These are phyloP conservation scores for Clarias laeviceps DNA, from an alignment of 2,797 vertebrate species.

Conservation along the genomic window DNA sequence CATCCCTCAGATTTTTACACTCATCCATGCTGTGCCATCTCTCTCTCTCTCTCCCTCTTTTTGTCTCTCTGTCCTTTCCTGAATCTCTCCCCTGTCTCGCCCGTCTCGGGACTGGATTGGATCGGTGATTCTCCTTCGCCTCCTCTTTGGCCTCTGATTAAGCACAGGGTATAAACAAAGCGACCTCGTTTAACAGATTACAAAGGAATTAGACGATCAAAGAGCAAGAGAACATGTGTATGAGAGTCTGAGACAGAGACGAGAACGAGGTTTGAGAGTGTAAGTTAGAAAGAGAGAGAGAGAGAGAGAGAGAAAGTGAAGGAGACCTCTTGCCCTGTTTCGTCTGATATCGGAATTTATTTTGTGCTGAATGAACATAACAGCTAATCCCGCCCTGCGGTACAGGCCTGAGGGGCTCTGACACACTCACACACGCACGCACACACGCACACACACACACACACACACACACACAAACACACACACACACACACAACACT, in stretches of 20 bases:
- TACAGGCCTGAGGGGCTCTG: slow-evolving; percentile 64
- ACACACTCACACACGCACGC: slow-evolving; percentile 48
- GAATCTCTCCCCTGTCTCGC: not conserved
- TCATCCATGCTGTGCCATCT: not conserved
- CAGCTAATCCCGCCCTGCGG: slow-evolving; percentile 78
- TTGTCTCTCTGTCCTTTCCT: not conserved
- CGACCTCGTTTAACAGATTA: slow-evolving; percentile 78
- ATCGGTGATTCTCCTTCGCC: slow-evolving; percentile 46
- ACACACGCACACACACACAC: slow-evolving; percentile 41
- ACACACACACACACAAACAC: slow-evolving; percentile 31
- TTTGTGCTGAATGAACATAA: slow-evolving; percentile 71
- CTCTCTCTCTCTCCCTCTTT: not conserved
- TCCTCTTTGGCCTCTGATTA: slow-evolving; percentile 54
- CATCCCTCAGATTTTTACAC: not conserved
- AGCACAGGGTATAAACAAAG: slow-evolving; percentile 70
- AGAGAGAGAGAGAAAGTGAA: slow-evolving; percentile 29
- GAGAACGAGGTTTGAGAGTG: slow-evolving; percentile 57
- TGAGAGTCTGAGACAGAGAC: slow-evolving; percentile 46
- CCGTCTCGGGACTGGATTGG: not conserved
- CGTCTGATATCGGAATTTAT: slow-evolving; percentile 66
- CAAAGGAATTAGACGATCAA: slow-evolving; percentile 82
- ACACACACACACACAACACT: too few species aligned
- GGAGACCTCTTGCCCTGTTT: slow-evolving; percentile 52
- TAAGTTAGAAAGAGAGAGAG: slow-evolving; percentile 30
- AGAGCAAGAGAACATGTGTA: slow-evolving; percentile 61